These are phyloP conservation scores for Microcebus ravelobensis DNA, from an alignment of 2,113 vertebrate species.

Conservation along the genomic window DNA sequence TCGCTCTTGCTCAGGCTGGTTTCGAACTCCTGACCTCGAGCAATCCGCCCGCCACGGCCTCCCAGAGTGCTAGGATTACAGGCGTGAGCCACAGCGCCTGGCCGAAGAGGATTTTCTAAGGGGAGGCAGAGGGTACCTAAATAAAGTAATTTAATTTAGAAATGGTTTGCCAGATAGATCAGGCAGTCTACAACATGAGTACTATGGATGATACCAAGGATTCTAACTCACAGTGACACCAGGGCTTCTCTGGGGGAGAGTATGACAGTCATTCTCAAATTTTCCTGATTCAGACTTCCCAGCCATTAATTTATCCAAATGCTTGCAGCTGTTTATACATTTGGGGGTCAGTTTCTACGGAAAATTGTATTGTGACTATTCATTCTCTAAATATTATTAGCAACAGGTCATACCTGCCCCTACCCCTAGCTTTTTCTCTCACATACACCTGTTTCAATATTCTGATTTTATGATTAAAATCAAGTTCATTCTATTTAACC, in stretches of 20 bases:
- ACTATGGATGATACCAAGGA: not conserved
- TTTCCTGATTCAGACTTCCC: not conserved
- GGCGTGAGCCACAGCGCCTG: too few relatives aligned
- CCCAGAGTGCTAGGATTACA: too few relatives aligned
- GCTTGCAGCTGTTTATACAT: not conserved
- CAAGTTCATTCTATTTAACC: not conserved
- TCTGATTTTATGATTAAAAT: conserved; percentile 9
- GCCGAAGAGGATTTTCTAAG: not conserved
- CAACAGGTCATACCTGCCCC: not conserved
- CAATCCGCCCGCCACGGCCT: too few relatives aligned
- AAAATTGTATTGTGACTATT: not conserved
- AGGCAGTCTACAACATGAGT: not conserved
- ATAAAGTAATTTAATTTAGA: not conserved
- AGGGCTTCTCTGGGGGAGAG: not conserved
- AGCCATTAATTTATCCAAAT: not conserved
- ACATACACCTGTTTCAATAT: not conserved
- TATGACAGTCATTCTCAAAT: not conserved
- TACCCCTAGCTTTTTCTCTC: not conserved
- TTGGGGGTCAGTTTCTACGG: not conserved
- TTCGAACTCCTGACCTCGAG: too few relatives aligned
- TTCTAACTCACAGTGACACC: not conserved
- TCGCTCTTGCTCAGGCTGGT: too few relatives aligned
- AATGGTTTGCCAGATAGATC: not conserved
- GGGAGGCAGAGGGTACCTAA: not conserved
- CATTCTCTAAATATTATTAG: not conserved